Base-by-base conservation (phyloP, 2,888 invertebrate genomes). In the Troglohyphantes excavatus region DNA sequence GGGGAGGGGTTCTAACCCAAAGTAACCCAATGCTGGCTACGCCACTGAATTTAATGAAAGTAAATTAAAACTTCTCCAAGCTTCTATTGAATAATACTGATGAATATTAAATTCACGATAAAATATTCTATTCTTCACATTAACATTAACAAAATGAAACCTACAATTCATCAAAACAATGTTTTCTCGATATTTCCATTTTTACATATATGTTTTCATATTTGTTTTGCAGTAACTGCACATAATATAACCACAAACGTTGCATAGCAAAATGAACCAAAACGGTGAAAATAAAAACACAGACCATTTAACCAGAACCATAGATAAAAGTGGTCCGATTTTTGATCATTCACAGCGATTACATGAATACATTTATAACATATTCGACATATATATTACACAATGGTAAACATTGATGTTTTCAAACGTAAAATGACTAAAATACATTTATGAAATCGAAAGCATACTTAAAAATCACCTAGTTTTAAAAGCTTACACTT, bases 401-500 rank as follows among this genome's bases (percentile, higher is more conserved):
- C 59, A 75, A 75, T 53, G 29, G 75, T 53, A 29, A 61, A 75
- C 61, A 75, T 59, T 75, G 75, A 75, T 61, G 72, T 26, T 59
- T 27, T 59, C 26, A 21, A 75, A 75, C 75, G 53, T 61, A 75
- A 75, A 75, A 75, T 75, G 75, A 75, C 75, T 75, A 75, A 75
- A 75, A 61, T 61, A 75, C 75, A 75, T 75, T 61, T 72, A 72
- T 72, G 61, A 75, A 75, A 29, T 61, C 59, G 59, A 75, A 75
- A 61, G 13, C 17, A 75, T 61, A 61, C 33, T 13, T 73, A 75
- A 72, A 59, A 75, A 75, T 53, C 53, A 59, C 53, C 75, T 75
- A 75, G 59, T 75, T 75, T 75, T 75, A 75, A 75, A 75, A 75
- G 75, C 75, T 59, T 75, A 75, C 75, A 61, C 75, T 59, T 53